These are phyloP conservation scores for Grantiella picta DNA, from an alignment of 2,113 vertebrate species.

Conservation along the genomic window DNA sequence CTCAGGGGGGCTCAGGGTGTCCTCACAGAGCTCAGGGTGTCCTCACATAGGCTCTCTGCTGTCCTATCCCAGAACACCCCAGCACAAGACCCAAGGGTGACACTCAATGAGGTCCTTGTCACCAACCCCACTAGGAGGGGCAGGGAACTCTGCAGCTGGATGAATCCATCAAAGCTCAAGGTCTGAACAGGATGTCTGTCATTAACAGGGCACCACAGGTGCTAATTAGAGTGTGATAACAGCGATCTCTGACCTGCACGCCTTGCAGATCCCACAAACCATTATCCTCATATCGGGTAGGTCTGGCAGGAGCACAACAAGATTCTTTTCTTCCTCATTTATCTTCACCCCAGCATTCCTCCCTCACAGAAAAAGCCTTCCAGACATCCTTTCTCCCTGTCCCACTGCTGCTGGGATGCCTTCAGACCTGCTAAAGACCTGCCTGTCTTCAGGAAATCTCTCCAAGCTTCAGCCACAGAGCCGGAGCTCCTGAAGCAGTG, in stretches of 20 bases:
- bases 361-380: not conserved
- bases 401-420: fast-evolving
- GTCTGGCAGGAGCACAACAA: not conserved
- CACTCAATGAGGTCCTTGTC: not conserved
- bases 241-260: not conserved
- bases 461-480: not conserved
- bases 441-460: not conserved
- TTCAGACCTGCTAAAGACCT: not conserved
- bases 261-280: not conserved
- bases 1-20: not conserved
- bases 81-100: fast-evolving
- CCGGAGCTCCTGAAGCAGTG: not conserved
- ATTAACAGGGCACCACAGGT: not conserved
- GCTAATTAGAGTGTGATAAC: not conserved
- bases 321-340: fast-evolving
- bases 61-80: fast-evolving
- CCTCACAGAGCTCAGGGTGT: not conserved
- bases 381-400: not conserved
- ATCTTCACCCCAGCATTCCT: not conserved
- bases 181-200: not conserved
- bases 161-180: not conserved
- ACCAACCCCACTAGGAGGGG: fast-evolving
- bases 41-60: not conserved
- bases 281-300: fast-evolving
- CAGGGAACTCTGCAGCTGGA: fast-evolving